Conservation (phyloP, 2,888 invertebrate genomes). For the Tricholauxania praeusta region DNA sequence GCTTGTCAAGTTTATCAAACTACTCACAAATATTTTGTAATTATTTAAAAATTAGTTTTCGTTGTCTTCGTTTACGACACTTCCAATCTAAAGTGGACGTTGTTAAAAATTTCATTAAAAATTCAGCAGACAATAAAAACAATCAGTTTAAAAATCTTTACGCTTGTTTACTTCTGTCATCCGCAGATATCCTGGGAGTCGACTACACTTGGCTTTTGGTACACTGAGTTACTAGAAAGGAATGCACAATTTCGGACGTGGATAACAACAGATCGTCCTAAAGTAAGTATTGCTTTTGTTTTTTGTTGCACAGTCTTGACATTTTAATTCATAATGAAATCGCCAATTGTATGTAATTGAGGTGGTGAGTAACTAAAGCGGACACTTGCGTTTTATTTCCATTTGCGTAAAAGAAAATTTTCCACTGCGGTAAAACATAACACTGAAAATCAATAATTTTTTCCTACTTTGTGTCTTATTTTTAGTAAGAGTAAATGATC, state of each 20-base stretch:
- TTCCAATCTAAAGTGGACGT: too few relatives aligned
- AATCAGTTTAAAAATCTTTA: background rate
- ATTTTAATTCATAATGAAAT: slow-evolving; percentile 31
- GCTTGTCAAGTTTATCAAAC: too few relatives aligned
- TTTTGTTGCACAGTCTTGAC: too few relatives aligned
- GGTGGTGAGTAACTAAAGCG: too few relatives aligned
- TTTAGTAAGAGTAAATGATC: too few relatives aligned
- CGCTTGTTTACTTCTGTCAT: slow-evolving; percentile 42
- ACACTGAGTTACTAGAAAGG: slow-evolving; percentile 93
- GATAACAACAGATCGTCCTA: slow-evolving; percentile 85
- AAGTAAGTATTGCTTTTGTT: slow-evolving; percentile 55
- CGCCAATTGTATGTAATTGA: background rate
- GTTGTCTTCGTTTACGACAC: background rate
- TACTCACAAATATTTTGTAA: background rate
- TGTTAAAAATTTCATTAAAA: too few relatives aligned
- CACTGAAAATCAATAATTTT: too few relatives aligned
- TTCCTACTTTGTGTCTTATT: too few relatives aligned
- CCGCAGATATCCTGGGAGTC: slow-evolving; percentile 95
- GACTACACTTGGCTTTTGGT: slow-evolving; percentile 98
- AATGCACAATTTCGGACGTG: slow-evolving; percentile 90
- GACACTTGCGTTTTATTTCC: too few relatives aligned
- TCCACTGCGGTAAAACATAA: background rate
- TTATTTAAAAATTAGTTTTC: background rate
- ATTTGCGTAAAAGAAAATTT: too few relatives aligned
- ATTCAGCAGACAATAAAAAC: background rate